phyloP scores from a whole-genome alignment of 2,113 vertebrate genomes.

The Siphamia tubifer region DNA sequence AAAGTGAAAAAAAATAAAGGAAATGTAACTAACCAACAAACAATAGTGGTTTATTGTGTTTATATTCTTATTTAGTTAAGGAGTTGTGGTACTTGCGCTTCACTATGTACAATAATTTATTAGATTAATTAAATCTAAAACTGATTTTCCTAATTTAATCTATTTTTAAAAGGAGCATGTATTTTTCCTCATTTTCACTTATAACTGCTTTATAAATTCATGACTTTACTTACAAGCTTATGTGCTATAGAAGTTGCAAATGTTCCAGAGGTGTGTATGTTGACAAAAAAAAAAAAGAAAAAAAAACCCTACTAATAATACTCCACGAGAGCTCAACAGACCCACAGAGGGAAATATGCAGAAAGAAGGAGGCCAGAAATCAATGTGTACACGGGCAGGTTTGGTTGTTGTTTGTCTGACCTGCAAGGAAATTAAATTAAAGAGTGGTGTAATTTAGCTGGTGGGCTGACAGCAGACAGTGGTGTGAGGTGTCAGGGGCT shows the following conservation, averaged over 20 bases:
- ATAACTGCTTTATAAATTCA: conserved; percentile 32
- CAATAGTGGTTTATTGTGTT: conserved; percentile 81
- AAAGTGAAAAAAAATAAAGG: conserved; percentile 61
- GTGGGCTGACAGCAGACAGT: conserved; percentile 8
- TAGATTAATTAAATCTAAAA: conserved; percentile 71
- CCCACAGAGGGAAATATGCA: background rate
- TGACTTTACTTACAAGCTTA: conserved; percentile 45
- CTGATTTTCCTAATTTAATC: conserved; percentile 44
- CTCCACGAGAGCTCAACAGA: conserved; percentile 21
- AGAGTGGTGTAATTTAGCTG: background rate
- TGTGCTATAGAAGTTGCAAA: conserved; percentile 77
- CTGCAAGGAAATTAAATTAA: background rate
- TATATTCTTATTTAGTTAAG: conserved; percentile 69
- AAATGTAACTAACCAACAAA: conserved; percentile 78
- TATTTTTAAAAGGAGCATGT: conserved; percentile 10
- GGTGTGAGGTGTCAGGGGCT: background rate
- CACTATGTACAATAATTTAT: conserved; percentile 97
- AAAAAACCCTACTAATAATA: background rate
- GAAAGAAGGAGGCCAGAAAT: background rate
- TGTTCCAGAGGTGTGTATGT: conserved; percentile 30
- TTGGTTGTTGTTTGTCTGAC: background rate
- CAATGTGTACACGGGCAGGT: background rate
- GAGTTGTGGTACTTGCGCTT: conserved; percentile 74
- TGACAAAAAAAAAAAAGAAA: background rate
- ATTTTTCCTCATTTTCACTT: background rate